Evolutionary conservation across 2,797 vertebrate genomes (phyloP), one percentile per base, ranked within the genome.

Genomic region (Eupleurogrammus muticus): DNA sequence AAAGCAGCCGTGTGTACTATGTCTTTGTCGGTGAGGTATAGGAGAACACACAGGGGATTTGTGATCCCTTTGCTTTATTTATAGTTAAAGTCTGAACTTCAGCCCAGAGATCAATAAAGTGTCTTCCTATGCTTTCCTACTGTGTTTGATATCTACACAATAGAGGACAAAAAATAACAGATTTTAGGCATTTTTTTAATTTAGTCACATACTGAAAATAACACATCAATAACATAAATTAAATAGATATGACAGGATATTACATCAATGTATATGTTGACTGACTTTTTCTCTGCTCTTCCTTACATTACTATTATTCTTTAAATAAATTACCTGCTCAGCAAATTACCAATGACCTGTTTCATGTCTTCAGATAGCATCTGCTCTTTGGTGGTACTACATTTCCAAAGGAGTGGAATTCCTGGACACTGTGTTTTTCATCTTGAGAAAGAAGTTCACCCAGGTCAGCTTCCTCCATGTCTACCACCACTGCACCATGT

Each of bases 401-500:
- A 93, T 99, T 72, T 99, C 98, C 56, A 99, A 99, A 94, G 98
- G 98, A 78, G 95, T 99, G 64, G 98, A 99, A 42, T 99, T 97
- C 85, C 92, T 99, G 88, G 98, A 99, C 79, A 99, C 98, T 0
- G 96, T 98, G 67, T 99, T 99, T 91, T 99, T 99, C 90, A 99
- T 99, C 86, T 87, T 99, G 84, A 96, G 98, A 77, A 99, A 99
- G 93, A 99, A 99, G 91, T 98, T 99, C 88, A 99, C 95, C 87
- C 98, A 99, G 84, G 96, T 99, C 75, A 99, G 96, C 94, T 99
- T 99, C 84, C 95, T 99, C 76, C 98, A 99, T 5, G 98, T 99
- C 58, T 99, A 99, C 90, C 98, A 99, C 83, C 98, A 99, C 93
- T 99, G 96, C 89, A 98, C 97, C 75, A 99, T 99, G 98, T 99